Evolutionary conservation across 92 coral and sea anemone genomes (phyloP).

Genomic region (Anthopleura xanthogrammica): DNA sequence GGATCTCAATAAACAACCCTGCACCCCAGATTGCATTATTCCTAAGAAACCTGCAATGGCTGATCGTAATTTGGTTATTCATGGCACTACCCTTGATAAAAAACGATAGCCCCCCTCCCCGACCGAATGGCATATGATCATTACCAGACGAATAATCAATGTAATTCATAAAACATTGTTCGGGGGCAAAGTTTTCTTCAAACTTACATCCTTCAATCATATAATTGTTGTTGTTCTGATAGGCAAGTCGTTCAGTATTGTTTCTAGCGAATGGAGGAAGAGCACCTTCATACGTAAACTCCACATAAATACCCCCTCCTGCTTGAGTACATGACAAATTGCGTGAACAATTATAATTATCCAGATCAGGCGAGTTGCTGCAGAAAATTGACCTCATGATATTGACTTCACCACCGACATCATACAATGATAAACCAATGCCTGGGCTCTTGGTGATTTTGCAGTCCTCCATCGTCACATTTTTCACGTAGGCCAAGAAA

Average conservation of each 20-base stretch:
- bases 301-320: slow-evolving; percentile 82
- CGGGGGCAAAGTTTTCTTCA: slow-evolving; percentile 52
- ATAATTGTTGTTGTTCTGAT: no score
- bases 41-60: slow-evolving; percentile 49
- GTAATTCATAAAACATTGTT: slow-evolving; percentile 25
- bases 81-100: slow-evolving; percentile 52
- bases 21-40: slow-evolving; percentile 85
- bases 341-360: slow-evolving; percentile 6
- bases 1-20: slow-evolving; percentile 65
- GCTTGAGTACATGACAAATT: slow-evolving; percentile 33
- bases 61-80: slow-evolving; percentile 46
- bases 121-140: slow-evolving; percentile 57
- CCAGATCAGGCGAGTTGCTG: slow-evolving; percentile 39
- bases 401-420: slow-evolving; percentile 74
- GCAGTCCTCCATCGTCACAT: slow-evolving; percentile 45
- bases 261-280: slow-evolving; percentile 40
- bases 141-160: slow-evolving; percentile 32
- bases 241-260: no score
- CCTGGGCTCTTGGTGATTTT: slow-evolving; percentile 65
- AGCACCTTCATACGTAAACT: slow-evolving; percentile 63
- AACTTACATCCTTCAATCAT: slow-evolving; percentile 45
- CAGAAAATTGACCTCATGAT: slow-evolving; percentile 48
- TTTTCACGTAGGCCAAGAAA: slow-evolving; percentile 51
- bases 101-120: slow-evolving; percentile 82
- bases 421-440: slow-evolving; percentile 69